Base-by-base conservation (phyloP, 64 coral and sea anemone genomes). In the Platygyra sinensis region DNA sequence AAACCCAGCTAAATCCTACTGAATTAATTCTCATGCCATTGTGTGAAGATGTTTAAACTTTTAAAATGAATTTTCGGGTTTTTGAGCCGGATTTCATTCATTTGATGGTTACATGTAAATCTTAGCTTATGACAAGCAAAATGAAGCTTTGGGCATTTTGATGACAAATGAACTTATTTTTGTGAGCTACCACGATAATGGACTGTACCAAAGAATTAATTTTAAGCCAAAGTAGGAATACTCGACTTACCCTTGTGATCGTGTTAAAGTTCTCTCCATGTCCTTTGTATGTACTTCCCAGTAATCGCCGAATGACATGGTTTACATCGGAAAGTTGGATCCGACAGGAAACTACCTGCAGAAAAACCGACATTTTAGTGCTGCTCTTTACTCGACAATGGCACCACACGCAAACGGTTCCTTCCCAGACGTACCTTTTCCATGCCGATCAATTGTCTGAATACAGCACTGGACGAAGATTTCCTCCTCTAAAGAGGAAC, bases 381-480 rank as follows among this genome's bases (percentile, higher is more conserved):
- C 22, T 25, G 20, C 6, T 69, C 10, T 8, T 11, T 27, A 29
- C 10, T 27, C 10, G 7, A 69, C 24, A 22, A 27, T 69, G 27
- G 29, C 25, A 27, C 65, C n/a, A 25, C 65, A 10, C 7, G 18
- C 24, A 67, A 67, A 19, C 0, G 63, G 5, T 27, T 9, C 10
- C 22, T 69, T 69, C n/a, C 15, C 54, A 57, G 15, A 57, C 65
- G 74, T 32, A 92, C 90, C 39, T 96, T 96, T 14, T 88, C 67
- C 60, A 78, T 89, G n/a, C 88, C 88, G 55, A 96, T 67, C 52
- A 96, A 67, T 65, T 94, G 60, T 61, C 80, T 77, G 17, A 96
- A 89, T 18, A 92, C 86, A n/a, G 81, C 82, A 54, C 91, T 94
- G 22, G 69, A 81, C 62, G 89, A 83, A 20, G 85, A 80, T 49